Evolutionary conservation across 2,888 invertebrate genomes (phyloP), one percentile per base, ranked within the genome.

Genomic region (Bombyx huttoni): DNA sequence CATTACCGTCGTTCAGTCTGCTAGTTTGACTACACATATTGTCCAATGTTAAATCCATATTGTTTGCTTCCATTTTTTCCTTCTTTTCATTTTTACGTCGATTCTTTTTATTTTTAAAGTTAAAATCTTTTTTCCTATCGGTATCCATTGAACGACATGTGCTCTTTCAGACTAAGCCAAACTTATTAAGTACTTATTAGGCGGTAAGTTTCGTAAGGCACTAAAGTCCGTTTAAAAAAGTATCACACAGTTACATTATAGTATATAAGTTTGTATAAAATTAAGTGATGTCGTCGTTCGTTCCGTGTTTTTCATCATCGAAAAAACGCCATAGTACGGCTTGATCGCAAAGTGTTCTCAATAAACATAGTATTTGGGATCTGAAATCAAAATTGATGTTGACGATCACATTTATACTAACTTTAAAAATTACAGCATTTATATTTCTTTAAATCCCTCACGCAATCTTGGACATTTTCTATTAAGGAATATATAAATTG

Each of bases 101-200:
- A 55, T 64, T 74, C 59, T 77, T 80, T 63, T 75, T 78, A 60
- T 58, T 67, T 63, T 78, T 73, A 63, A 62, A 62, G 61, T 74
- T 71, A 54, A 70, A 66, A 56, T 63, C 64, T 56, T 58, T 56
- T 63, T 74, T 71, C 59, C 62, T 67, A 65, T 74, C 69, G 70
- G 78, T 77, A 82, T 86, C 87, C 87, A 87, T 87, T 77, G 75
- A 73, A 68, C 75, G 73, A 75, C 81, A 83, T 82, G 63, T 72
- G 77, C 63, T 58, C 65, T 54, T 63, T 53, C 59, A 58, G 52
- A 47, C 58, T 51, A 52, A 59, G 56, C 58, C 58, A 65, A 69
- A 69, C 65, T 58, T 65, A 66, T 58, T 65, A 58, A 58, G 56
- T 54, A 54, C 55, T 68, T 66, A 56, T 65, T 58, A 67, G 68